These are phyloP conservation scores for Tenrec ecaudatus DNA, from an alignment of 2,113 vertebrate genomes.

Conservation along the genomic window DNA sequence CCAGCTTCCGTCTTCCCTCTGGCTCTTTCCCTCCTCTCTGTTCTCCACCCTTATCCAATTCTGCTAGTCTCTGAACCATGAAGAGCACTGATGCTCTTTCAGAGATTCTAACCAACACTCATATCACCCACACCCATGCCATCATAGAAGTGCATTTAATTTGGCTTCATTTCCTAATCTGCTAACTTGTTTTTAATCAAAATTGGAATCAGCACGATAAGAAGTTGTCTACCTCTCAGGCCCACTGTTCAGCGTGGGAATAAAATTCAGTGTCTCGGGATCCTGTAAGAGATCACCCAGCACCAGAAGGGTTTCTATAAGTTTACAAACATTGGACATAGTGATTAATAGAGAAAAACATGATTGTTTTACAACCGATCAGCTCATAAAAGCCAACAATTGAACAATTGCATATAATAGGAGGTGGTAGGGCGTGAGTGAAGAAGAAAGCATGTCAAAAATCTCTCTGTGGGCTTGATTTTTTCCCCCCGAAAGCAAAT, in stretches of 20 bases:
- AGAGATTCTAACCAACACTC: constrained; percentile 62
- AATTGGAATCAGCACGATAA: constrained; percentile 76
- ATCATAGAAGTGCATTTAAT: constrained; percentile 71
- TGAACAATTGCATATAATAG: constrained; percentile 16
- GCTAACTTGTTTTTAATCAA: constrained; percentile 69
- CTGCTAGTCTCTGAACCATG: constrained; percentile 70
- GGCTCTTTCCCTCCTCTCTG: neutral
- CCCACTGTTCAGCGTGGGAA: constrained; percentile 65
- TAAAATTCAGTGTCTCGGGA: constrained; percentile 65
- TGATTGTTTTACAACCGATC: neutral
- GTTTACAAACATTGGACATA: neutral
- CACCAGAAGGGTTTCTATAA: neutral
- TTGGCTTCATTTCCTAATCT: constrained; percentile 75
- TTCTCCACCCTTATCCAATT: constrained; percentile 61
- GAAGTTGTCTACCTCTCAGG: constrained; percentile 68
- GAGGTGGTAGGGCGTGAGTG: neutral
- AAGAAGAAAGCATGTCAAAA: constrained; percentile 30
- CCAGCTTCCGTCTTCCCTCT: constrained; percentile 1
- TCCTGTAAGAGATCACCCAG: constrained; percentile 26
- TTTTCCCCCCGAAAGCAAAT: constrained; percentile 21
- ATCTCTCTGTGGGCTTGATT: constrained; percentile 42
- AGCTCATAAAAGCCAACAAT: constrained; percentile 56
- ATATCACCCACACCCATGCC: constrained; percentile 68
- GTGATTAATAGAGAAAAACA: neutral
- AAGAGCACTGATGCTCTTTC: constrained; percentile 55